Percentiles rank a stretch among this genome's conserved stretches.
These are phyloP conservation scores for Episyrphus balteatus DNA, from an alignment of 1,140 invertebrate genomes.

Conservation along the genomic window DNA sequence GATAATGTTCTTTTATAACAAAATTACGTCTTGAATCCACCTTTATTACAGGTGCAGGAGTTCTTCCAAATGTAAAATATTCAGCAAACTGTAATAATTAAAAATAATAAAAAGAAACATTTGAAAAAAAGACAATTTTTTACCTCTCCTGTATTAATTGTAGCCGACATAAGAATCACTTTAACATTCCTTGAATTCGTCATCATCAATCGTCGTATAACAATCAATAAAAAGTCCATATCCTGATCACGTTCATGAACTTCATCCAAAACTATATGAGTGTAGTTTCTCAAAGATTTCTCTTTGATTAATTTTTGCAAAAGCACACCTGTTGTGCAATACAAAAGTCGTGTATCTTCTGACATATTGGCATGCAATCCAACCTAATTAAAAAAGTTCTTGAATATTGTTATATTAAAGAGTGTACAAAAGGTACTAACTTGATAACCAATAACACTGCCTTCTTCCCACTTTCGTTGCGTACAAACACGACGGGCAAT, in stretches of 20 bases:
- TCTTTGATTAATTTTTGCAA: conserved; percentile 60
- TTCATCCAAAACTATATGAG: conserved; percentile 90
- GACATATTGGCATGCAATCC: conserved; percentile 16
- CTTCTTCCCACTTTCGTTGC: conserved; percentile 68
- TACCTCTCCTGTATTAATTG: conserved; percentile 52
- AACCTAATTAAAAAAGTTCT: conserved; percentile 34
- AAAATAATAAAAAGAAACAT: background rate
- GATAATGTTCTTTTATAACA: conserved; percentile 52
- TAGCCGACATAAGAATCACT: conserved; percentile 82
- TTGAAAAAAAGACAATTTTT: background rate
- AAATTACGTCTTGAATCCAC: conserved; percentile 43
- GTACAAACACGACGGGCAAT: conserved; percentile 72
- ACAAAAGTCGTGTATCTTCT: conserved; percentile 68
- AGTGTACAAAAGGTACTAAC: conserved; percentile 18
- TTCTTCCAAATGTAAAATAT: conserved; percentile 54
- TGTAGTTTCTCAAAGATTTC: conserved; percentile 55
- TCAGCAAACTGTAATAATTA: conserved; percentile 46
- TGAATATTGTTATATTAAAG: background rate
- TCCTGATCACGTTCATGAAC: conserved; percentile 93
- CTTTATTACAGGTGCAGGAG: conserved; percentile 45
- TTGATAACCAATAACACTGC: conserved; percentile 78
- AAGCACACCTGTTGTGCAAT: conserved; percentile 74
- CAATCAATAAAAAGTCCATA: conserved; percentile 79
- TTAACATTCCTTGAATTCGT: conserved; percentile 60
- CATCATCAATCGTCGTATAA: conserved; percentile 70